Percentiles rank a stretch among this genome's conserved stretches.
These are phyloP conservation scores for Sterna hirundo DNA, from an alignment of 2,113 vertebrate genomes.

Conservation along the genomic window DNA sequence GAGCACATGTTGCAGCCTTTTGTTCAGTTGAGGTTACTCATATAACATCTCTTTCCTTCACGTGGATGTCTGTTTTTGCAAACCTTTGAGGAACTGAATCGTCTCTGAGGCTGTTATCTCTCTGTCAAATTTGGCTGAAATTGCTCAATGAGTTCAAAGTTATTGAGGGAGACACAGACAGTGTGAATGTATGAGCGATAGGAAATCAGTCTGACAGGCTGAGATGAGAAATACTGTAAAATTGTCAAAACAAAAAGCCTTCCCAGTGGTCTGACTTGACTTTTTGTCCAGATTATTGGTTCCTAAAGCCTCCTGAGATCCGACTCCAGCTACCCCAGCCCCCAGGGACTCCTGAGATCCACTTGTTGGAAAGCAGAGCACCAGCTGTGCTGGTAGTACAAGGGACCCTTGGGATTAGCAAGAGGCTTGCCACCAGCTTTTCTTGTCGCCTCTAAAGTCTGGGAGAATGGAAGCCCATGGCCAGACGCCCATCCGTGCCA, in stretches of 20 bases:
- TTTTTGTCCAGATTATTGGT: background rate
- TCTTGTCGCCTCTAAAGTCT: background rate
- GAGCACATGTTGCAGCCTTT: background rate
- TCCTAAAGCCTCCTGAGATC: background rate
- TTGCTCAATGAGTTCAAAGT: constrained; percentile 56
- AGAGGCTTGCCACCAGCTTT: background rate
- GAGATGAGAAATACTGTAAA: constrained; percentile 30
- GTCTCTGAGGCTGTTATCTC: constrained; percentile 36
- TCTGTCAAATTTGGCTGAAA: constrained; percentile 57
- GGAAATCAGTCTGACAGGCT: constrained; percentile 44
- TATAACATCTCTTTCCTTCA: constrained; percentile 15
- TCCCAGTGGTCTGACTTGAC: background rate
- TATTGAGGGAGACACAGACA: constrained; percentile 22
- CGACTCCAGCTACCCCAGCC: background rate
- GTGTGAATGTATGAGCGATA: background rate
- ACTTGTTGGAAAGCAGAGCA: background rate
- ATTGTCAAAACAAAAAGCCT: constrained; percentile 8
- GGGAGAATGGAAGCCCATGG: background rate
- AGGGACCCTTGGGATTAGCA: background rate
- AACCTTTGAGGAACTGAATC: constrained; percentile 41
- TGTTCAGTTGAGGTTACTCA: constrained; percentile 38
- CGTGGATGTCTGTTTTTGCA: constrained; percentile 21
- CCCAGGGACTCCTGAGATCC: background rate
- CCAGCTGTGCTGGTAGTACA: background rate
- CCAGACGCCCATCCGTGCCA: background rate